These are phyloP conservation scores for Maccullochella peelii DNA, from an alignment of 2,113 vertebrate genomes.

Conservation along the genomic window DNA sequence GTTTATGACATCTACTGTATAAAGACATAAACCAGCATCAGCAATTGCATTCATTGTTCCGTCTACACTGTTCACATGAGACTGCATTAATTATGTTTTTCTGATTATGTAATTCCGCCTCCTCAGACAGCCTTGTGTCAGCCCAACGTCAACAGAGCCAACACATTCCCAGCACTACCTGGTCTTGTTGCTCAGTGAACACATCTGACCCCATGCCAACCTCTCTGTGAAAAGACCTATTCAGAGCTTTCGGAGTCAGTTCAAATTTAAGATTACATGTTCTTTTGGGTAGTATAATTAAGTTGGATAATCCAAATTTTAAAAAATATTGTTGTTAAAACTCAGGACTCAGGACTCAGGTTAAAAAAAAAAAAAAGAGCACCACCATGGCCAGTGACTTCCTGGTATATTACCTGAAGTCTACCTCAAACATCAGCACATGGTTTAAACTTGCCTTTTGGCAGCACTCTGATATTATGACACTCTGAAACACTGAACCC, in stretches of 20 bases:
- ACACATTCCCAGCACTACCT: constrained; percentile 38
- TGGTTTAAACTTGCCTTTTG: constrained; percentile 51
- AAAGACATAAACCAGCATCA: background rate
- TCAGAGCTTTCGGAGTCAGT: constrained; percentile 3
- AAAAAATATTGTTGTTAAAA: no score
- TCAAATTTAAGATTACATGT: background rate
- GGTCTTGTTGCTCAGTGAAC: constrained; percentile 30
- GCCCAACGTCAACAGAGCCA: background rate
- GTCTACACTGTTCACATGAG: background rate
- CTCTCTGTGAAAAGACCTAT: constrained; percentile 36
- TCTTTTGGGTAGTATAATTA: background rate
- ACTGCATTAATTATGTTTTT: background rate
- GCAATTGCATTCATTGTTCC: background rate
- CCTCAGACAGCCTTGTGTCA: background rate
- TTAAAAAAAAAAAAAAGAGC: background rate
- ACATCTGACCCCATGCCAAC: constrained; percentile 12
- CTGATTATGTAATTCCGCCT: background rate
- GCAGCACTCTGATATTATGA: background rate
- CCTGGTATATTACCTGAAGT: background rate
- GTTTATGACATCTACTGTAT: background rate
- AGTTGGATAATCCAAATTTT: background rate
- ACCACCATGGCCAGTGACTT: background rate
- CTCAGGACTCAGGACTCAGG: background rate
- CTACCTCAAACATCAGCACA: constrained; percentile 1
- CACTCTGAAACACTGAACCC: background rate